Conservation (phyloP, 1,140 invertebrate genomes). For the Pogonognathellus flavescens region DNA sequence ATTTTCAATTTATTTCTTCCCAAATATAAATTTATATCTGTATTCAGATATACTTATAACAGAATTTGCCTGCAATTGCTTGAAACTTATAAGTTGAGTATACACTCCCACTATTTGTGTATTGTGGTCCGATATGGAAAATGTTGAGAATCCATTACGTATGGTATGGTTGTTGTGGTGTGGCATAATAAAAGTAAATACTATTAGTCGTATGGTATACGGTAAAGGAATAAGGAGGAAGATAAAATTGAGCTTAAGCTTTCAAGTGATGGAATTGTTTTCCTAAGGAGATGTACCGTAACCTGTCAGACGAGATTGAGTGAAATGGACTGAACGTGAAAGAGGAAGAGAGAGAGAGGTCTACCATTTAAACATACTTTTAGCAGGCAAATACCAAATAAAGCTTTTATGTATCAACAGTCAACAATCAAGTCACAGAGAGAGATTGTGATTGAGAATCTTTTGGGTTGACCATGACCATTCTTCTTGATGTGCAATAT, state of each 20-base stretch:
- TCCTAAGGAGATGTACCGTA: conserved; percentile 36
- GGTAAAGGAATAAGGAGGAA: background rate
- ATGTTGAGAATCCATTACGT: conserved; percentile 2
- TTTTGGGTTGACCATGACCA: conserved; percentile 36
- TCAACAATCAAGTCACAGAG: conserved; percentile 40
- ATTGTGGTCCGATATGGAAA: background rate
- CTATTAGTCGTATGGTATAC: background rate
- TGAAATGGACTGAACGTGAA: conserved; percentile 18
- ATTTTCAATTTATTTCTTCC: too few relatives aligned
- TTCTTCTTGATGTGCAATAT: conserved; percentile 22
- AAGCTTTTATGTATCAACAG: conserved; percentile 26
- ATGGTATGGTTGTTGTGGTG: background rate
- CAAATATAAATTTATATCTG: too few relatives aligned
- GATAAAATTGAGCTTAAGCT: background rate
- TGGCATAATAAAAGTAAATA: conserved; percentile 18
- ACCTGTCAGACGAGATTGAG: conserved; percentile 28
- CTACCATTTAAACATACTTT: background rate
- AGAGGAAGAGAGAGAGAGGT: background rate
- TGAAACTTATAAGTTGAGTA: background rate
- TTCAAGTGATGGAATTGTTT: conserved; percentile 9
- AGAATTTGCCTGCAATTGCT: background rate
- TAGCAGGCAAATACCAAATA: conserved; percentile 37
- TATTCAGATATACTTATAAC: background rate
- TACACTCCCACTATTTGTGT: background rate
- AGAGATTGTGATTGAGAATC: conserved; percentile 19